Base-by-base conservation (phyloP, 2,888 invertebrate species). In the Philhelius pedissequus region DNA sequence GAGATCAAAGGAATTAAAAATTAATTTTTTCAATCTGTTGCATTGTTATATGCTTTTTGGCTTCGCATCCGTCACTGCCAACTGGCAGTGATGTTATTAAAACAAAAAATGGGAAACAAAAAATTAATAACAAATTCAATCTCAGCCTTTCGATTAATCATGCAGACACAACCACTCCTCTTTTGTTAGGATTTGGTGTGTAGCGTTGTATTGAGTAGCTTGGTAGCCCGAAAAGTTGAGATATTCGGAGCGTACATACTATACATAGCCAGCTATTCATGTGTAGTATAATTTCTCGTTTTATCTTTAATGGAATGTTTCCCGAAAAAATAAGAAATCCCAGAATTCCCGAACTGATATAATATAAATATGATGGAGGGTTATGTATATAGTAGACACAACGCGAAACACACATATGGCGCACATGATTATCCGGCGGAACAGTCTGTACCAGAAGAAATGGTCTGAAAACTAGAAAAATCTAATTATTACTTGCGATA, bases 11-110 rank as follows among this genome's bases (percentile, higher is more conserved):
- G 70, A 76, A 84, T 84, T 80, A 80, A 84, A 80, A 80, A 84
- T 80, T 80, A 48, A 84, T 68, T 84, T 80, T 79, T 80, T 80
- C 84, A 84, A 84, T 84, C 84, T 84, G 84, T 84, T 80, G 80
- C 80, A 76, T 25, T 68, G 62, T 48, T 27, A 4, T 3, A 11
- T 58, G 40, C 45, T 66, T n/a, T 25, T 8, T 11, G 48, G 68
- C 54, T 22, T 30, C 43, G 54, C 66, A 84, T 80, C 80, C 75
- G 75, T 84, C 80, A 84, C 70, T 80, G 80, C 75, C 84, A 84
- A 80, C 75, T 80, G 80, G 56, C 74, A 79, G 56, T 11, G 80
- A 9, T 80, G 71, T 84, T 80, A 71, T 71, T 80, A 71, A 71
- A 75, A 66, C 20, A 70, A 70, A 43, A 25, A n/a, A 71, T 35